Base-by-base conservation (phyloP, 2,797 vertebrate species). In the Acropternis orthonyx region DNA sequence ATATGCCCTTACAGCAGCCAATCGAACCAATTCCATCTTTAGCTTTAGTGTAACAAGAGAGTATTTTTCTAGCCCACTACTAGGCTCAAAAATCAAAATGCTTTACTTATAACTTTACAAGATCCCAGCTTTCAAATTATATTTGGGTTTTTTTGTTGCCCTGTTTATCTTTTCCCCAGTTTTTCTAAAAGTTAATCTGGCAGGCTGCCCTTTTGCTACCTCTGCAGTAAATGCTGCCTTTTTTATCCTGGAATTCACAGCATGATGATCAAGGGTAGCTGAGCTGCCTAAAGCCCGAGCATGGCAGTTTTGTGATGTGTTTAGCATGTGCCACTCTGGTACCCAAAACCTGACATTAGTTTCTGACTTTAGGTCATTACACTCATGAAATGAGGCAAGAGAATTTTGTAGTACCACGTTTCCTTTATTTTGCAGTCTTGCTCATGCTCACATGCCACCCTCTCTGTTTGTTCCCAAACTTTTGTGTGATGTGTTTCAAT, bases 101-200 rank as follows among this genome's bases (percentile, higher is more conserved):
- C 67, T 94, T 93, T 37, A 75, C 32, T 80, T 72, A 21, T 52
- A 93, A 85, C 65, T 63, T 89, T 94, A 65, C 65, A 94, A 92
- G 89, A 74, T 39, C 44, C n/a, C 41, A 83, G 58, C 55, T 93
- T 94, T 94, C 78, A 76, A 83, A 69, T 94, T 74, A 30, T 22
- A 66, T 66, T 69, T n/a, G 62, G 22, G 4, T 61, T 72, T 76
- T 88, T 89, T 78, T 67, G 44, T 78, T 75, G 68, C 17, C 63
- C 48, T 62, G 20, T 79, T 92, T 75, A 34, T 34, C 73, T 93
- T 96, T 90, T 32, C 19, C 83, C 26, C 58, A 26, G 84, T n/a
- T 85, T 93, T 96, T 77, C 54, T 66, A 68, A 37, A 89, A 88
- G 63, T 95, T 89, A 78, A 32, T 55, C 78, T 96, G 95, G 56